Evolutionary conservation across 2,113 vertebrate genomes (phyloP), one percentile per base, ranked within the genome.

Genomic region (Corydoras maculifer): DNA sequence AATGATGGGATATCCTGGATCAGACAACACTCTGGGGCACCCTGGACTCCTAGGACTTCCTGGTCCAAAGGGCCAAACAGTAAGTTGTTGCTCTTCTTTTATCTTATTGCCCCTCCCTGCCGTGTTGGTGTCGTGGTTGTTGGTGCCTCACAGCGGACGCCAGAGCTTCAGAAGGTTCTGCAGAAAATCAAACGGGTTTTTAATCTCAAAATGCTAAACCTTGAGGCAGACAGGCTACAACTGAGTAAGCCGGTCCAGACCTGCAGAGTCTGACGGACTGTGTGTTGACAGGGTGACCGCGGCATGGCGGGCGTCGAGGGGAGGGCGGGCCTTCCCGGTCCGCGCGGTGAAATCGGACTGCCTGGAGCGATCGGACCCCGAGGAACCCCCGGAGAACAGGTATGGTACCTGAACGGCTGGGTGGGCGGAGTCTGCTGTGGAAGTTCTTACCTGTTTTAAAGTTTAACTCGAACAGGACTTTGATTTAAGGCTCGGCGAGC

Each of bases 311-410:
- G 96, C 74, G 81, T 77, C 8, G 77, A 87, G 54, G 96, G 96
- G 74, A 78, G 87, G 60, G 80, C 83, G 72, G 96, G 94, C 67
- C 88, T 84, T 83, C 90, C 94, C 75, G 97, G 97, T 79, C 86
- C 76, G 31, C 87, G 74, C 60, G 95, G 95, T 79, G 86, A 88
- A 61, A 82, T 84, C 25, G 97, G 97, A 58, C 84, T 87, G 63
- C 88, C 90, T 78, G 95, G 97, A 65, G 76, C 71, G 13, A 82
- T 84, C 80, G 97, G 97, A 79, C 88, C 87, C 70, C 84, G 62
- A 61, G 97, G 97, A 70, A 78, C 77, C 1, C 82, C 83, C 0
- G 97, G 97, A 76, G 84, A 82, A 63, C 95, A 97, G 94, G 96
- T 95, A 48, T 4, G 25, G 7, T 43, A 2, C 35, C 35, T 2